Evolutionary conservation across 2,113 vertebrate genomes (phyloP), one percentile per base, ranked within the genome.

Genomic region (Thunnus thynnus): DNA sequence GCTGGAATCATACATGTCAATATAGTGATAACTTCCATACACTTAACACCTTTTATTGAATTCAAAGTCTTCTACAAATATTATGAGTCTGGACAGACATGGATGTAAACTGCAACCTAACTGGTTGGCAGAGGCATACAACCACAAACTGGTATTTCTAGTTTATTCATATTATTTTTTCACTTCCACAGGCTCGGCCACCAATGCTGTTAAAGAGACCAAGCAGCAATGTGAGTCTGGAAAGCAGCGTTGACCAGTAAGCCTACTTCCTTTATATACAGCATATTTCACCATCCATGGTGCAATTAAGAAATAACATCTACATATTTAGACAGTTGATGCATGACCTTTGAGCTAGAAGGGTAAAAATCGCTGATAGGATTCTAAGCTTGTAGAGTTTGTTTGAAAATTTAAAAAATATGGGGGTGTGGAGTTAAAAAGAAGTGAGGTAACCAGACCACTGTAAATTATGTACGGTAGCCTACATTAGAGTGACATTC

Each of bases 131-230:
- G 6, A 41, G 36, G 62, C 22, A 46, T 48, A 13, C 25, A 14
- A n/a, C 47, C 7, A 10, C 7, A 18, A 51, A 30, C 18, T 3
- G 13, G n/a, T 5, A 22, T 5, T 25, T 47, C 14, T 75, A 8
- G 1, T 56, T 13, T 27, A 12, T 9, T 27, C 1, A 7, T 52
- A 4, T 72, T 13, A 60, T 7, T 36, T 4, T 3, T 60, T n/a
- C 4, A 4, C 27, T 68, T 20, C 63, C 72, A 30, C 75, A 99
- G 98, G 96, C 97, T 66, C 96, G 96, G 2, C 97, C 97, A 54
- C 96, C 97, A 1, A 89, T 97, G 17, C 92, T 98, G 16, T 86
- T 96, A 36, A 98, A 96, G 93, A 97, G 97, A 82, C 97, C 97
- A 1, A 96, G 94, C 93, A 97, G 97, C 90, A 97, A 97, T 46